Evolutionary conservation across 2,888 invertebrate genomes (phyloP).

Genomic region (Strigamia crassipes): DNA sequence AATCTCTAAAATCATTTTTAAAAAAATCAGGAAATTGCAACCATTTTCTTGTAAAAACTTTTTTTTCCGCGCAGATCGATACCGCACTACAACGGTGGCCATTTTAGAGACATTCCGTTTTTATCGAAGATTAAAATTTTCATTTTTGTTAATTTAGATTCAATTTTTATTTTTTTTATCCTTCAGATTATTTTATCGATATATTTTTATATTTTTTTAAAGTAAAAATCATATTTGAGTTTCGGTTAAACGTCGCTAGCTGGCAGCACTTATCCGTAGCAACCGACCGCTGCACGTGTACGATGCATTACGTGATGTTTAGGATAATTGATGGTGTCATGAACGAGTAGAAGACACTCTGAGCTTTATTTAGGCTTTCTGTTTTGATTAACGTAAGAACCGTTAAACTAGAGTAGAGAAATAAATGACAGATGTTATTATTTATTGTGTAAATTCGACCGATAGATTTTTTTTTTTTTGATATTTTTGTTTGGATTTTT

Average conservation of each 20-base stretch:
- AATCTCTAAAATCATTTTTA: too few species aligned
- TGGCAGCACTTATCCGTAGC: background rate
- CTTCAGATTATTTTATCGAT: too few species aligned
- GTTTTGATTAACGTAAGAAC: slow-evolving; percentile 10
- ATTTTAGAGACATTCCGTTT: too few species aligned
- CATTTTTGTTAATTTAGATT: too few species aligned
- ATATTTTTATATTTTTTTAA: too few species aligned
- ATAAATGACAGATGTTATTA: background rate
- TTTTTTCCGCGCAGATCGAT: too few species aligned
- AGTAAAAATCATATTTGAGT: too few species aligned
- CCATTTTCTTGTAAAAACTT: too few species aligned
- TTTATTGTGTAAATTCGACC: background rate
- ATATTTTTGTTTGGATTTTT: background rate
- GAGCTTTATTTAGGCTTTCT: slow-evolving; percentile 3
- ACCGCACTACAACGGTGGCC: too few species aligned
- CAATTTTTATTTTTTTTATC: too few species aligned
- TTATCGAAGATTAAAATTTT: too few species aligned
- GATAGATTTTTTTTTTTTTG: background rate
- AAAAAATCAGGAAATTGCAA: too few species aligned
- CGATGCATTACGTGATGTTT: background rate
- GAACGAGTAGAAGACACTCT: background rate
- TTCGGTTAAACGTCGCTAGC: background rate
- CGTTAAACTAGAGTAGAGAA: slow-evolving; percentile 11
- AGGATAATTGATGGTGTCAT: background rate
- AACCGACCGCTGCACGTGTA: background rate